A percentile compares a stretch with the other conserved stretches of the same genome.
These are phyloP conservation scores for Hypercompe scribonia DNA, from an alignment of 2,888 invertebrate species.

Conservation along the genomic window DNA sequence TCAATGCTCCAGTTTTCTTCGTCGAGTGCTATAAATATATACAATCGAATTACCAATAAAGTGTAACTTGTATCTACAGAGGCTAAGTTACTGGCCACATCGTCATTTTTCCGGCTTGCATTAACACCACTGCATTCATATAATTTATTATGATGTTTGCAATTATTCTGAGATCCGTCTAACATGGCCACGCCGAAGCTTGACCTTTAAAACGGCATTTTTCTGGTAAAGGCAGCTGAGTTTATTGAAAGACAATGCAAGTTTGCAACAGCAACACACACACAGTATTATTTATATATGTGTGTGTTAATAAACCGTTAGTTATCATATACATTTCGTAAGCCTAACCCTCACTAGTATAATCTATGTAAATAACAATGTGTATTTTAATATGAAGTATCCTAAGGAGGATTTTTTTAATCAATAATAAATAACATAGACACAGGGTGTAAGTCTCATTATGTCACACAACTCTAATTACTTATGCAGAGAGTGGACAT, in stretches of 20 bases:
- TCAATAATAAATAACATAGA: too few species aligned
- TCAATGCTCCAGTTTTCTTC: too few species aligned
- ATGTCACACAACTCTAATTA: too few species aligned
- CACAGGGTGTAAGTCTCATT: too few species aligned
- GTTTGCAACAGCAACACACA: neutral
- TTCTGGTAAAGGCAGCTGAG: neutral
- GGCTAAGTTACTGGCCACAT: neutral
- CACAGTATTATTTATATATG: too few species aligned
- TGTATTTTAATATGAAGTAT: too few species aligned
- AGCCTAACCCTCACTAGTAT: too few species aligned
- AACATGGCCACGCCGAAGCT: neutral
- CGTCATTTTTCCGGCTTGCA: neutral
- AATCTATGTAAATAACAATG: too few species aligned
- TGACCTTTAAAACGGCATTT: slow-evolving; percentile 6
- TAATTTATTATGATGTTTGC: neutral
- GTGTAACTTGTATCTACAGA: neutral
- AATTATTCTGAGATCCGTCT: neutral
- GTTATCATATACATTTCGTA: too few species aligned
- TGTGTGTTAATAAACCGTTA: neutral
- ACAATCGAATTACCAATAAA: neutral
- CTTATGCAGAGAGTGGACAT: too few species aligned
- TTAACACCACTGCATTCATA: neutral
- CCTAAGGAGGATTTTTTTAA: too few species aligned
- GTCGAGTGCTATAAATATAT: too few species aligned
- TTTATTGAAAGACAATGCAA: neutral